A percentile compares a stretch with the other conserved stretches of the same genome.
These are phyloP conservation scores for Drosophila kurseongensis DNA, from an alignment of 1,140 invertebrate species.

Conservation along the genomic window DNA sequence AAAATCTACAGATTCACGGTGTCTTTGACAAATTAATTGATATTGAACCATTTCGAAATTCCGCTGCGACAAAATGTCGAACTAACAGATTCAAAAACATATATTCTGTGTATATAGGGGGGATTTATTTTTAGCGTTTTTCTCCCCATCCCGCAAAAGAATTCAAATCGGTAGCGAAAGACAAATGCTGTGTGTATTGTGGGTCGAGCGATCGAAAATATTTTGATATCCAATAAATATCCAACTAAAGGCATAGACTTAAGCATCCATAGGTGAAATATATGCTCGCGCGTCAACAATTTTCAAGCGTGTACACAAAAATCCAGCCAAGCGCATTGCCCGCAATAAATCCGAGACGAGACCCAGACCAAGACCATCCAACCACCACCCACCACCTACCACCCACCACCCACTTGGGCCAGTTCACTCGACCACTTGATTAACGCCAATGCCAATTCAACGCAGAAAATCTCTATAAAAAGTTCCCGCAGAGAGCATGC, in stretches of 20 bases:
- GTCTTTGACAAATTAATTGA: conserved; percentile 66
- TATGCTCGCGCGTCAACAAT: conserved; percentile 71
- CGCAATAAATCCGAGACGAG: conserved; percentile 55
- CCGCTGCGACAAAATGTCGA: conserved; percentile 74
- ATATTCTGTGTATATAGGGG: conserved; percentile 45
- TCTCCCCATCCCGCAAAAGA: conserved; percentile 2
- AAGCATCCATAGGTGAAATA: conserved; percentile 23
- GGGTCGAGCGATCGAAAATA: conserved; percentile 58
- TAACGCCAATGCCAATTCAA: conserved; percentile 80
- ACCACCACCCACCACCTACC: conserved; percentile 30
- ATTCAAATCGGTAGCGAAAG: conserved; percentile 44
- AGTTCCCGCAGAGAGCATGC: conserved; percentile 66
- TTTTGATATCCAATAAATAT: conserved; percentile 79
- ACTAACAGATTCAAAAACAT: conserved; percentile 52
- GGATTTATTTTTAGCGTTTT: conserved; percentile 52
- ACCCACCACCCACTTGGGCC: conserved; percentile 30
- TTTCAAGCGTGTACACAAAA: conserved; percentile 80
- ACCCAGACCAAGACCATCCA: conserved; percentile 65
- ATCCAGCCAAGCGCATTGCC: conserved; percentile 63
- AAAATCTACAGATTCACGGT: conserved; percentile 32
- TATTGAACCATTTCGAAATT: conserved; percentile 68
- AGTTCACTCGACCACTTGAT: conserved; percentile 67
- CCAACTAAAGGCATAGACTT: conserved; percentile 33
- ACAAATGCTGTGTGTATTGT: conserved; percentile 34
- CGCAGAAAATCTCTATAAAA: conserved; percentile 79